Evolutionary conservation across 2,113 vertebrate genomes (phyloP).

Genomic region (Pheucticus melanocephalus): DNA sequence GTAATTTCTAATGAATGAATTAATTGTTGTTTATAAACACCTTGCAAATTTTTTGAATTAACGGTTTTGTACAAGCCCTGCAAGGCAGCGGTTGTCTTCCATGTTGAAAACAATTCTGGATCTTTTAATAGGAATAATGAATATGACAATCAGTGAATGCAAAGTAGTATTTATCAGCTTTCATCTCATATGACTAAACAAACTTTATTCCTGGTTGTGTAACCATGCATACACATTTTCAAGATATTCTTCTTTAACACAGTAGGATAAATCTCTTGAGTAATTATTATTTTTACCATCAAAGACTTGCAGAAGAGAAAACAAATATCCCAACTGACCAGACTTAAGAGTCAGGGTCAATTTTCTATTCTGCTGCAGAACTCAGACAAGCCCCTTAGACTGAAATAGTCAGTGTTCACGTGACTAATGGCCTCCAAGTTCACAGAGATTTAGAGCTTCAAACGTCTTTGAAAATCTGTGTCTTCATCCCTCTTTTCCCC

Average conservation of each 20-base stretch:
- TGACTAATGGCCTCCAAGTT: neutral
- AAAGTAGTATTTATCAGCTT: slow-evolving; percentile 24
- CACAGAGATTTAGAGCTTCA: neutral
- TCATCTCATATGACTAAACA: slow-evolving; percentile 14
- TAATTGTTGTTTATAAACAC: neutral
- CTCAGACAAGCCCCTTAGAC: neutral
- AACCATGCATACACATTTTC: neutral
- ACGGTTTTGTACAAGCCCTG: neutral
- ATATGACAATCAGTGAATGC: neutral
- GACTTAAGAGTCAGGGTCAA: neutral
- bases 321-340: neutral
- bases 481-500: neutral
- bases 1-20: neutral
- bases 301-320: slow-evolving; percentile 1
- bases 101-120: neutral
- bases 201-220: neutral
- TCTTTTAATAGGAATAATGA: slow-evolving; percentile 1
- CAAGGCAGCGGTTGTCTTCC: neutral
- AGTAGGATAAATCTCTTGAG: neutral
- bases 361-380: neutral
- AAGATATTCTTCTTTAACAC: neutral
- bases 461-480: neutral
- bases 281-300: neutral
- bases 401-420: neutral
- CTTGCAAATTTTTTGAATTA: neutral